Percentiles rank a stretch among this genome's conserved stretches.
phyloP scores from a whole-genome alignment of 2,888 invertebrate genomes.

The Hirtodrosophila alboralis region DNA sequence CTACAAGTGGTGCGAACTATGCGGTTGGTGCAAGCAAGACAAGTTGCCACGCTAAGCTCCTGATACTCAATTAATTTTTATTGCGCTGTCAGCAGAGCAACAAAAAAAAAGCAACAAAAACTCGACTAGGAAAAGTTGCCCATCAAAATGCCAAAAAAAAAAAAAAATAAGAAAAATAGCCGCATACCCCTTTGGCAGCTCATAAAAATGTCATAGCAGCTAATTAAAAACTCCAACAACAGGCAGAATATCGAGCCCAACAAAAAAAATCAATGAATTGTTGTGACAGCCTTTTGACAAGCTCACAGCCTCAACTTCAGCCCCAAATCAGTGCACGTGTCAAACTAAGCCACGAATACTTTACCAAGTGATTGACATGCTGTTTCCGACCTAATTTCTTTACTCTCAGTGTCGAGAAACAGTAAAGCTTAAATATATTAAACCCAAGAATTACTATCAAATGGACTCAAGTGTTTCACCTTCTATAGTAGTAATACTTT shows the following conservation, averaged over 20 bases:
- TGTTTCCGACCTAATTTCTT: not conserved
- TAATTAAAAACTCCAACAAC: constrained; percentile 51
- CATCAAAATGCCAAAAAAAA: constrained; percentile 30
- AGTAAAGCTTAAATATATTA: no score
- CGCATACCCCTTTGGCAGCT: constrained; percentile 69
- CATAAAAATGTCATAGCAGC: constrained; percentile 78
- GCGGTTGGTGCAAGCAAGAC: constrained; percentile 15
- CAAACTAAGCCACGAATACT: constrained; percentile 15
- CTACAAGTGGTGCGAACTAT: constrained; percentile 5
- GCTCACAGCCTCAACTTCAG: constrained; percentile 35
- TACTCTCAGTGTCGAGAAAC: no score
- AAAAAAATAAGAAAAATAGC: constrained; percentile 5
- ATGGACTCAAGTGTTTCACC: no score
- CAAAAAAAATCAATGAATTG: constrained; percentile 47
- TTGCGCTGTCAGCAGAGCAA: constrained; percentile 75
- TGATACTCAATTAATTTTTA: constrained; percentile 79
- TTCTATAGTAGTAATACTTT: no score
- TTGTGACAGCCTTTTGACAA: constrained; percentile 68
- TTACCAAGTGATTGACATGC: constrained; percentile 14
- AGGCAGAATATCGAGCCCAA: constrained; percentile 8
- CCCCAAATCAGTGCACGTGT: constrained; percentile 52
- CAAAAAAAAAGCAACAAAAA: constrained; percentile 22
- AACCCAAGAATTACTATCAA: no score
- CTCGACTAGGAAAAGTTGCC: constrained; percentile 19
- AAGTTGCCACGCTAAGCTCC: constrained; percentile 48